A percentile compares a stretch with the other conserved stretches of the same genome.
phyloP scores from a whole-genome alignment of 2,113 vertebrate species.

The Aphyosemion australe region DNA sequence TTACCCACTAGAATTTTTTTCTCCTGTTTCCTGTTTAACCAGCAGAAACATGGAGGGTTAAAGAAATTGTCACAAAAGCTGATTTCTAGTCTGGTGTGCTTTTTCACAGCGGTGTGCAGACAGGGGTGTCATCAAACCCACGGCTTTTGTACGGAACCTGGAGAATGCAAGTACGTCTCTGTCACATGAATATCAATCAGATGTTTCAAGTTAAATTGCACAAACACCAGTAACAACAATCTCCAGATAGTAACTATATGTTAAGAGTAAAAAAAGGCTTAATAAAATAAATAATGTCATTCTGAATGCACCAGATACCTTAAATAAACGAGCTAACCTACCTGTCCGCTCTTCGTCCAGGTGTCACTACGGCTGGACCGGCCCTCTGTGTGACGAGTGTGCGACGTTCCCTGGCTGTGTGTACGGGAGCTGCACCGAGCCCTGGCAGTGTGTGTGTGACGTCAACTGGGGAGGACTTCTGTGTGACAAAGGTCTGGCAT shows the following conservation, averaged over 20 bases:
- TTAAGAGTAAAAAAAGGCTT: too few species aligned
- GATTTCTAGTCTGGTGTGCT: slow-evolving; percentile 11
- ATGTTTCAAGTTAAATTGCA: too few species aligned
- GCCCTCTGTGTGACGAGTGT: slow-evolving; percentile 80
- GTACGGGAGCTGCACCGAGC: slow-evolving; percentile 81
- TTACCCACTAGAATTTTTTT: too few species aligned
- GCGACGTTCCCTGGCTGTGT: slow-evolving; percentile 82
- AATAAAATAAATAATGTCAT: too few species aligned
- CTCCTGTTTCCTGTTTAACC: background rate
- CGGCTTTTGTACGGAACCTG: slow-evolving; percentile 76
- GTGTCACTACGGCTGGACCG: slow-evolving; percentile 85
- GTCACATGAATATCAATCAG: too few species aligned
- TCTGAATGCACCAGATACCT: background rate
- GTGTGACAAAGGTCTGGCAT: slow-evolving; percentile 82
- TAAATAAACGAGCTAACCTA: background rate
- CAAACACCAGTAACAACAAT: too few species aligned
- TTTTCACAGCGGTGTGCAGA: slow-evolving; percentile 74
- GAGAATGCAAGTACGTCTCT: slow-evolving; percentile 81
- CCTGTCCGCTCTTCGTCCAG: slow-evolving; percentile 52
- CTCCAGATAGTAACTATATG: too few species aligned
- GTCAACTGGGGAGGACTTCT: slow-evolving; percentile 87
- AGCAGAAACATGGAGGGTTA: background rate
- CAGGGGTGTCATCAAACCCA: slow-evolving; percentile 78
- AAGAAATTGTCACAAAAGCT: background rate
- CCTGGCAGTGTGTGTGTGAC: slow-evolving; percentile 85